Conservation (phyloP, 2,113 vertebrate species). For the Hemiprocne comata region DNA sequence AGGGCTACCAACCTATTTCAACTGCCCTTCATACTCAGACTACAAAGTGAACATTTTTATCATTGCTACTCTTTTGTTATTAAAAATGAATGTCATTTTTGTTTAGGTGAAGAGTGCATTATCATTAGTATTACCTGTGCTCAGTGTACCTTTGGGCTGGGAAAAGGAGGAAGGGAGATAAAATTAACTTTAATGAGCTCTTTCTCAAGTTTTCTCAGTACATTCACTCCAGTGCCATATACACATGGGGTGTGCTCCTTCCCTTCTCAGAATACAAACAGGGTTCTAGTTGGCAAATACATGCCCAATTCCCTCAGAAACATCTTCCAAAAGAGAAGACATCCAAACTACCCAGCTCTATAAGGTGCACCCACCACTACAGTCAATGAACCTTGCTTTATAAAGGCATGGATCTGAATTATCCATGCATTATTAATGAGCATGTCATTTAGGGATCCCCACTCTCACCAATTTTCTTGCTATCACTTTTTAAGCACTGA, state of each 20-base stretch:
- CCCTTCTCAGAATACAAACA: background rate
- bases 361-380: background rate
- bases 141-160: background rate
- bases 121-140: background rate
- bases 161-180: background rate
- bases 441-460: background rate
- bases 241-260: rapidly evolving
- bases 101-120: background rate
- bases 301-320: background rate
- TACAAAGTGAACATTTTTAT: background rate
- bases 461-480: background rate
- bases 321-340: background rate
- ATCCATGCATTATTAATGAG: background rate
- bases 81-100: background rate
- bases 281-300: background rate
- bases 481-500: background rate
- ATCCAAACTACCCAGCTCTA: background rate
- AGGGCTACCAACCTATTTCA: background rate
- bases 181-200: background rate
- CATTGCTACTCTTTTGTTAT: background rate
- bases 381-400: background rate
- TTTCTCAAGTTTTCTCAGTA: background rate
- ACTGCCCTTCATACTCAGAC: background rate
- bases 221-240: background rate
- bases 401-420: background rate